Conservation (phyloP, 2,113 vertebrate genomes). For the Laticauda colubrina region DNA sequence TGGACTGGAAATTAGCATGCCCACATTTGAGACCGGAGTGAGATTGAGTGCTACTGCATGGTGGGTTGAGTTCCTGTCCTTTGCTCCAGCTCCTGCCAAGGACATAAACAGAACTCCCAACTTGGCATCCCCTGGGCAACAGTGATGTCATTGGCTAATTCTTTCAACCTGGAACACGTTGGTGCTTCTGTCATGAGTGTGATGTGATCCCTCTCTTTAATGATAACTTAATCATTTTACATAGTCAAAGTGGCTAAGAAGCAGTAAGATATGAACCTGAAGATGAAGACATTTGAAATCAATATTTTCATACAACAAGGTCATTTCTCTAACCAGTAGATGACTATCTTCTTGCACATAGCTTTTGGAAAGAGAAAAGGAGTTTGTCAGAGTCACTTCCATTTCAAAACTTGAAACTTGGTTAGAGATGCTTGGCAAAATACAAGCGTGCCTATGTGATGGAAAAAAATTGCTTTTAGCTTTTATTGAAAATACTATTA, state of each 20-base stretch:
- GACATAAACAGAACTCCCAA: background rate
- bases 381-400: background rate
- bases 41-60: background rate
- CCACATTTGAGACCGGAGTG: too few relatives aligned
- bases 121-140: background rate
- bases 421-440: background rate
- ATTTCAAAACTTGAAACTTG: background rate
- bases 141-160: background rate
- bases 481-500: background rate
- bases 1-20: background rate
- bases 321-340: background rate
- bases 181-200: background rate
- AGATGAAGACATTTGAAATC: background rate
- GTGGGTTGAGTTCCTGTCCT: background rate
- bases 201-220: background rate
- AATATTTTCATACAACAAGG: background rate
- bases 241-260: background rate
- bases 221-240: background rate
- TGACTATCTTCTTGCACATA: background rate
- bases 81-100: background rate
- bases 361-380: background rate
- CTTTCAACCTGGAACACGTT: background rate
- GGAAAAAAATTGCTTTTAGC: background rate
- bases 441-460: background rate
- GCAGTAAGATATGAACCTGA: background rate